Base-by-base conservation (phyloP, 2,113 vertebrate species). In the Guaruba guarouba region DNA sequence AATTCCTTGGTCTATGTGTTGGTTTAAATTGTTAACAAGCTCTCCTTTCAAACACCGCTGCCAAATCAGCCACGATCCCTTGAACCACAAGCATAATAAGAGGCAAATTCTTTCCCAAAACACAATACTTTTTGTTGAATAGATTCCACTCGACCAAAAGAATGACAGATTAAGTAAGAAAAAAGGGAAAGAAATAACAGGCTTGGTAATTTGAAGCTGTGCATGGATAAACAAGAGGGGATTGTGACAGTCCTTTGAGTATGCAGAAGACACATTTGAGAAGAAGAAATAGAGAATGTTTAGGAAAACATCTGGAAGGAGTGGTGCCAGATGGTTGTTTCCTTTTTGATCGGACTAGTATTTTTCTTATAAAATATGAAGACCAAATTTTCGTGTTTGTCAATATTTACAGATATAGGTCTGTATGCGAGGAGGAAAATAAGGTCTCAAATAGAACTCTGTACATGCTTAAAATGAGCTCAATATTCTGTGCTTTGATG, bases 31-130 rank as follows among this genome's bases (percentile, higher is more conserved):
- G 90, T 54, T 64, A 88, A 64, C 23, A 75, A 81, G 29, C 51
- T 85, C 28, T 89, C 68, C 28, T 78, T 76, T 71, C 55, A 93
- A 81, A 88, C 19, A 33, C 22, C 0, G 3, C 59, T 86, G 54
- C 76, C 79, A 92, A 92, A n/a, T 31, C 57, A 75, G 44, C 79
- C 82, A 71, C n/a, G 87, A 35, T 7, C n/a, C 33, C 63, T 67
- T 54, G 59, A 94, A 79, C 39, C 70, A 82, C 31, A 71, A 61
- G 74, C 51, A 59, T 24, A 37, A 92, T 51, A 64, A 92, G 82
- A 92, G 67, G 62, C 27, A 90, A 83, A 88, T 88, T 83, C 43
- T 93, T 96, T 92, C 79, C 52, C 70, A 95, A 93, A 88, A 20
- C 48, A 86, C 76, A 90, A 22, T 69, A 6, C 41, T 78, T 25